Base-by-base conservation (phyloP, 2,113 vertebrate genomes). In the Misgurnus mizolepis region DNA sequence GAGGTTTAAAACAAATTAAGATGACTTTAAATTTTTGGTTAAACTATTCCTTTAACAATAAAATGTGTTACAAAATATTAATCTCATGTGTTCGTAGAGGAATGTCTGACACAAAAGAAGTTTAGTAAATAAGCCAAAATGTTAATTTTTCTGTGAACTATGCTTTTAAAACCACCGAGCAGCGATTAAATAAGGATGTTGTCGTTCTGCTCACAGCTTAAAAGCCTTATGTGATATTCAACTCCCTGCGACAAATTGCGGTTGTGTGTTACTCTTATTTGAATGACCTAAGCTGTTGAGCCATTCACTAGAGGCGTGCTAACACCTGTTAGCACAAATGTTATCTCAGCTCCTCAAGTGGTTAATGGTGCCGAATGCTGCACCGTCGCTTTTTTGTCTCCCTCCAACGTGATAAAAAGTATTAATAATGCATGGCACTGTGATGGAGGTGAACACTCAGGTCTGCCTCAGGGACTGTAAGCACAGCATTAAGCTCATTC, bases 311-410 rank as follows among this genome's bases (percentile, higher is more conserved):
- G 61, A 76, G 74, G 74, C 45, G 5, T 4, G 27, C 74, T 18
- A 58, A 76, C 75, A 81, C 79, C 82, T 83, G 82, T 82, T 72
- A 61, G 17, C 40, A 56, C 80, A 74, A 80, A 72, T 72, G 64
- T 80, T 49, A 66, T 40, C 77, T 71, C 60, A 7, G 17, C 62
- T 61, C 27, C 72, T 83, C 11, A 49, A 75, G 65, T 69, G 70
- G 43, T 64, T 64, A 76, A 79, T 72, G 77, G 71, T 66, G 65
- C 72, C 53, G 45, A 67, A 50, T 62, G 40, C 14, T 40, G 10
- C 50, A 8, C 62, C 39, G 11, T 67, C 66, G 72, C 49, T 50
- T 68, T 78, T 14, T 6, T 15, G 15, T 17, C 65, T 56, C 53
- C 18, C 74, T 66, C 18, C 49, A 67, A 78, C n/a, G 67, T 69